Percentiles rank a stretch among this genome's conserved stretches.
Evolutionary conservation across 1,140 invertebrate species (phyloP).

Genomic region (Phocides pigmalion): DNA sequence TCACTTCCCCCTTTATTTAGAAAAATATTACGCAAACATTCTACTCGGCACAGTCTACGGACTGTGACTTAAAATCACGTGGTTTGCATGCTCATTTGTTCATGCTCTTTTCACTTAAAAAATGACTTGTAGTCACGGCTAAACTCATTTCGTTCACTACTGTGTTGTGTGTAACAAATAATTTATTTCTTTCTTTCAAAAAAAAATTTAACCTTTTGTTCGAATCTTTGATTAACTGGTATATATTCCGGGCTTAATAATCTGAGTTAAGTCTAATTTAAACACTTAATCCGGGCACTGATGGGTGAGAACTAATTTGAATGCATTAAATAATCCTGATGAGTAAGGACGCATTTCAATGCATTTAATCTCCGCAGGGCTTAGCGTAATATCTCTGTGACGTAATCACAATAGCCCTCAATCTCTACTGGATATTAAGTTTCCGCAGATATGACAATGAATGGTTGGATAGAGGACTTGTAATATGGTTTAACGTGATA

Average conservation of each 20-base stretch:
- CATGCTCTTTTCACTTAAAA: too few species aligned
- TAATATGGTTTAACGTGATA: background rate
- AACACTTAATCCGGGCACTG: constrained; percentile 3
- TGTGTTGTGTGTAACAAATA: too few species aligned
- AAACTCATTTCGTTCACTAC: too few species aligned
- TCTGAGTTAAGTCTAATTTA: background rate
- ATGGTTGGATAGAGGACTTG: constrained; percentile 14
- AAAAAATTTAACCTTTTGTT: too few species aligned
- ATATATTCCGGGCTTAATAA: background rate
- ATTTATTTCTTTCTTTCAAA: too few species aligned
- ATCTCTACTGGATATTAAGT: constrained; percentile 47
- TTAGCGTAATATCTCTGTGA: constrained; percentile 28
- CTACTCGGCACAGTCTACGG: too few species aligned
- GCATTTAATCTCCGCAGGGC: constrained; percentile 30
- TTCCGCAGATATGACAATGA: constrained; percentile 44
- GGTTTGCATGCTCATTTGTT: too few species aligned
- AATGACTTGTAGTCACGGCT: too few species aligned
- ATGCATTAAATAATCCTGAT: constrained; percentile 12
- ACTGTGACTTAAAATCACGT: too few species aligned
- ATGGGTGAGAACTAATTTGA: constrained; percentile 15
- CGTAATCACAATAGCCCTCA: constrained; percentile 29
- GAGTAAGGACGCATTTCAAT: constrained; percentile 17
- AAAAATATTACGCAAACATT: too few species aligned
- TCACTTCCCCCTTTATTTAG: too few species aligned
- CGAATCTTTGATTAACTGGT: too few species aligned